Base-by-base conservation (phyloP, 2,113 vertebrate species). In the Amblyopsis rosae region DNA sequence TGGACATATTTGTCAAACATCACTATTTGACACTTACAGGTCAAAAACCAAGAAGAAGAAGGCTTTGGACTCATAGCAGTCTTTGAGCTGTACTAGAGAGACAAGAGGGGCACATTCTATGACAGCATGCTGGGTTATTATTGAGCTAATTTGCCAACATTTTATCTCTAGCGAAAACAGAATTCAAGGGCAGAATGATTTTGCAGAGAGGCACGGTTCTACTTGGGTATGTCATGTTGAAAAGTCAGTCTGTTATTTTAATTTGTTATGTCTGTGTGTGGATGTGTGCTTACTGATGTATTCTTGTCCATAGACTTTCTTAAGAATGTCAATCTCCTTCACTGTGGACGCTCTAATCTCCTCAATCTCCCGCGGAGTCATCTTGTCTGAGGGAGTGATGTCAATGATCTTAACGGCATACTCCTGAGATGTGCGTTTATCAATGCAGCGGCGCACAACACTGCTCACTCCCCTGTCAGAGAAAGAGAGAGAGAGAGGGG, bases 11-110 rank as follows among this genome's bases (percentile, higher is more conserved):
- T 53, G n/a, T 53, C 51, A 53, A 53, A 4, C 4, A 17, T 26
- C 9, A 26, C 12, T 58, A 7, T 61, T n/a, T n/a, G 12, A 67
- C 87, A 96, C 98, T 96, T 89, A 99, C 98, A 99, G 85, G 77
- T 99, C 97, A 88, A 99, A 99, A 73, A 99, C 93, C 87, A 99
- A 83, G 93, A 99, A 98, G 93, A 95, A 98, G 91, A 98, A 99
- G 70, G 94, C 96, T 62, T 94, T 94, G 80, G 96, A 95, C 86
- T 97, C 96, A 1, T 92, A 99, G 85, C 92, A 96, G 88, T 98
- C 97, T 90, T 98, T 98, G 79, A 99, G 92, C 90, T 97, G 95
- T 82, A 99, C 98, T 99, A 91, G 70, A 93, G 92, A 67, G 71
- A 80, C 46, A 53, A 83, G 54, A 80, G 11, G 75, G 3, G 73